phyloP scores from a whole-genome alignment of 2,113 vertebrate species.

The Cyprinodon variegatus region DNA sequence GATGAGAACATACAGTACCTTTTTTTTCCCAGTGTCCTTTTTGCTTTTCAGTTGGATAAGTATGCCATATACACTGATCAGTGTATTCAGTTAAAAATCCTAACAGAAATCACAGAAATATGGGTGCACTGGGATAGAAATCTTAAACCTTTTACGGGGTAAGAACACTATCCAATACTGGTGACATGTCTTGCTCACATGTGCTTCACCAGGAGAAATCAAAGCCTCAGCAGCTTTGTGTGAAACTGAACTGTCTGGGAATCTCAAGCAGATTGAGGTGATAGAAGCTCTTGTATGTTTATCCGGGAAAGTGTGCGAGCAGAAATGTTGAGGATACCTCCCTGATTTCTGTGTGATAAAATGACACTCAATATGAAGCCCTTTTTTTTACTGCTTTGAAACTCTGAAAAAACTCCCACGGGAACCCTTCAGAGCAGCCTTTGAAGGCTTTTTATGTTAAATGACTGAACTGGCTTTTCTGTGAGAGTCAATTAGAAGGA shows the following conservation, averaged over 20 bases:
- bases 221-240: conserved; percentile 44
- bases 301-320: conserved; percentile 18
- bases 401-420: conserved; percentile 44
- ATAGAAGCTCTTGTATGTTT: conserved; percentile 35
- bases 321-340: conserved; percentile 26
- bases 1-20: too few relatives aligned
- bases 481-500: conserved; percentile 27
- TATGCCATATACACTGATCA: too few relatives aligned
- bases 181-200: conserved; percentile 35
- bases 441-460: conserved; percentile 56
- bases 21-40: too few relatives aligned
- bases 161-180: background rate
- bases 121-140: background rate
- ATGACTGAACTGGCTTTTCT: conserved; percentile 51
- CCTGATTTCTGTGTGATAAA: conserved; percentile 40
- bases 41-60: too few relatives aligned
- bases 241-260: conserved; percentile 61
- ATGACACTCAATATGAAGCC: conserved; percentile 44
- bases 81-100: background rate
- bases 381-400: conserved; percentile 45
- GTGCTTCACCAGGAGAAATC: conserved; percentile 69
- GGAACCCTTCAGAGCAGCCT: conserved; percentile 48
- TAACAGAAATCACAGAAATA: background rate
- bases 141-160: background rate
- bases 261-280: conserved; percentile 32